Evolutionary conservation across 2,888 invertebrate genomes (phyloP), one percentile per base, ranked within the genome.

Genomic region (Hermaeophaga mercurialis): DNA sequence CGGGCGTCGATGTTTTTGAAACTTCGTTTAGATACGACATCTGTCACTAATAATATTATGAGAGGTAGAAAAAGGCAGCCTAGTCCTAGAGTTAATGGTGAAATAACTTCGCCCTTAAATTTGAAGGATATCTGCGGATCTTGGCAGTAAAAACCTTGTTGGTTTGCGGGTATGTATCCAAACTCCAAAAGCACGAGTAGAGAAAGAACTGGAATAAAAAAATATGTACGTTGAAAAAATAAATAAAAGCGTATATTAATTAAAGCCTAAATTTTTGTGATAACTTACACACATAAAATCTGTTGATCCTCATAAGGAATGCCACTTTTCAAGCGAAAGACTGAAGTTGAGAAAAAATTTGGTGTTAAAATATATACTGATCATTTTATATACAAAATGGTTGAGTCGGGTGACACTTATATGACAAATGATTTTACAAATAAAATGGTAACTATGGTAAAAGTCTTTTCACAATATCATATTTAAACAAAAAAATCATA

Each of bases 71-170:
- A 19, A 26, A 85, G 65, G 31, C 82, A 82, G 48, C 82, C 81
- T 5, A 78, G 65, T 1, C 86, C 76, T 14, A 90, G 78, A 56
- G 81, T 66, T 0, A 79, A 75, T 57, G 84, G 78, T 48, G 84
- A 80, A 64, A 91, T 80, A 2, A 88, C 88, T 69, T 90, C 90
- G 1, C 89, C 89, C 0, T 75, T 77, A 72, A 82, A 88, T 58
- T 83, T 83, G 74, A 83, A 84, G 0, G 85, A 84, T 69, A 90
- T 84, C 54, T 82, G 81, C 4, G 87, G 86, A 72, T 91, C 90
- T 68, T 84, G 82, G 79, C 90, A 90, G 65, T 79, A 83, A 77
- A 87, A 90, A 6, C 89, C 90, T 47, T 83, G 79, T 54, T 80
- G 81, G 15, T 82, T 80, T 59, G 84, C 82, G 2, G 87, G 88